Percentiles rank a stretch among this genome's conserved stretches.
Conservation (phyloP, 2,113 vertebrate species). For the Ailuropoda melanoleuca region DNA sequence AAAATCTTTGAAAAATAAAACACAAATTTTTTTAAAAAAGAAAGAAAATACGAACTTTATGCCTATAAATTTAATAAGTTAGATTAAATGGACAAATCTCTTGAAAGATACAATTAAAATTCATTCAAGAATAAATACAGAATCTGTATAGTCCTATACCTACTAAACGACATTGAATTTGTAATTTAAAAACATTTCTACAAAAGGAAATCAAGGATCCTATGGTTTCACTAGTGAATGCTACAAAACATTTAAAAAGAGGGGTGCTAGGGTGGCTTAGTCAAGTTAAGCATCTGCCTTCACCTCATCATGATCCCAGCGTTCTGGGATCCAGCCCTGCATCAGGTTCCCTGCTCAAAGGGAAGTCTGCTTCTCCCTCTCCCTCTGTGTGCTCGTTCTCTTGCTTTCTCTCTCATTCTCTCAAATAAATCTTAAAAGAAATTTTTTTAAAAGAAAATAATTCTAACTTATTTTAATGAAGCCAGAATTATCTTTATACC, state of each 20-base stretch:
- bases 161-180: neutral
- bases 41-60: neutral
- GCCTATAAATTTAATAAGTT: neutral
- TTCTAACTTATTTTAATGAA: neutral
- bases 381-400: too few species aligned
- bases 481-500: neutral
- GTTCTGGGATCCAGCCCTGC: too few species aligned
- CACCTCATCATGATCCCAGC: too few species aligned
- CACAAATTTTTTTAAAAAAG: too few species aligned
- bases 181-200: neutral
- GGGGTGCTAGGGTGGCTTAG: too few species aligned
- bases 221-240: neutral
- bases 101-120: neutral
- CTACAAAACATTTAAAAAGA: neutral
- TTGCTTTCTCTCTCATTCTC: too few species aligned
- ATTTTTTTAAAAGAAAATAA: neutral
- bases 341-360: too few species aligned
- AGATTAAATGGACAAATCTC: neutral
- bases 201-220: neutral
- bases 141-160: neutral
- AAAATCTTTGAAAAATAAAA: too few species aligned
- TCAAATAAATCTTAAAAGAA: too few species aligned
- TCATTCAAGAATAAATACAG: neutral
- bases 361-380: too few species aligned
- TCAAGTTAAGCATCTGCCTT: too few species aligned